Conservation (phyloP, 1,140 invertebrate genomes). For the Drosophila asahinai region DNA sequence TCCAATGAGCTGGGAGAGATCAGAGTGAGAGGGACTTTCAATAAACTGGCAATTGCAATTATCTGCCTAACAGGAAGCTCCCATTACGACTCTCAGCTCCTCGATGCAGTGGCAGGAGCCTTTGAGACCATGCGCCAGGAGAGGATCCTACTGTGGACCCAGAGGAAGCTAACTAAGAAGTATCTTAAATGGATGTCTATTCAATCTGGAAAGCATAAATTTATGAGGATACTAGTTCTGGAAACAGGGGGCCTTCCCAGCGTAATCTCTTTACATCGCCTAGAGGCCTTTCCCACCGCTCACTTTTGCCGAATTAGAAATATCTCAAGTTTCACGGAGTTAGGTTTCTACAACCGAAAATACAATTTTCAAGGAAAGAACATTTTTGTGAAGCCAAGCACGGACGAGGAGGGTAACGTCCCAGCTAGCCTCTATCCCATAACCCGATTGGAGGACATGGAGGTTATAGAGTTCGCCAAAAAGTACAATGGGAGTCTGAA, state of each 20-base stretch:
- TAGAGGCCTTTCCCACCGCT: background rate
- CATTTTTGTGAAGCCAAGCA: background rate
- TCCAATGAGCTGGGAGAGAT: slow-evolving; percentile 6
- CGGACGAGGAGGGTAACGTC: background rate
- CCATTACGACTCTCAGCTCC: background rate
- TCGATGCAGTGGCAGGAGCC: background rate
- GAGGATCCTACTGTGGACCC: slow-evolving; percentile 1
- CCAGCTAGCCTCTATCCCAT: background rate
- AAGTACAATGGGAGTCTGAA: slow-evolving; percentile 7
- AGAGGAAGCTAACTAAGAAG: background rate
- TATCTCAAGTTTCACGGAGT: too few relatives aligned
- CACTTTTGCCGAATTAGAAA: background rate
- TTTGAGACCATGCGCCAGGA: slow-evolving; percentile 12
- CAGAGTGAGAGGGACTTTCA: background rate
- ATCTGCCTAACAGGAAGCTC: background rate
- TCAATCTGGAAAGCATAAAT: background rate
- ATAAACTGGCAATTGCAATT: background rate
- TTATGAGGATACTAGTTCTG: background rate
- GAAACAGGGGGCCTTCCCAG: too few relatives aligned
- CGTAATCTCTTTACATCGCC: background rate
- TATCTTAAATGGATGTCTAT: background rate
- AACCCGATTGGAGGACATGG: background rate
- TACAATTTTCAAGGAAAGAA: background rate
- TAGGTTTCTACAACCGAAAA: background rate
- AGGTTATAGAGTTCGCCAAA: slow-evolving; percentile 1